Evolutionary conservation across 2,113 vertebrate genomes (phyloP).

Genomic region (Gadus chalcogrammus): DNA sequence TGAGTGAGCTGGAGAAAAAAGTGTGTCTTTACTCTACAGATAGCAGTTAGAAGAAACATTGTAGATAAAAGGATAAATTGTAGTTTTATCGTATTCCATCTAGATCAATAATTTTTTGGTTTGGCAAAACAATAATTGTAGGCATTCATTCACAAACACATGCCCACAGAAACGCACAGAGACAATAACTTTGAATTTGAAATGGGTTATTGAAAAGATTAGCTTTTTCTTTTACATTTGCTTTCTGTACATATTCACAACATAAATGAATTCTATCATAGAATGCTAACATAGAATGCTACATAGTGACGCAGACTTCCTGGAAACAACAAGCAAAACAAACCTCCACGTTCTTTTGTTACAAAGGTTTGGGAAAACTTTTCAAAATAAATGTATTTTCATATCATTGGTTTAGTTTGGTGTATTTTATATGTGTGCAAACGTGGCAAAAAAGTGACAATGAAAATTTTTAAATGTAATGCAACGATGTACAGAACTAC

Average conservation of each 20-base stretch:
- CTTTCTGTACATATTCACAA: conserved; percentile 50
- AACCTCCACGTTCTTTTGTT: conserved; percentile 36
- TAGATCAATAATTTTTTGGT: no score
- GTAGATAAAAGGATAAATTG: no score
- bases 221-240: conserved; percentile 61
- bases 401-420: not conserved
- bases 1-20: not conserved
- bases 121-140: no score
- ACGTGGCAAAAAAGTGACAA: no score
- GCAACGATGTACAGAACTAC: no score
- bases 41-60: no score
- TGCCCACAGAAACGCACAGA: not conserved
- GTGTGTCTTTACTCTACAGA: no score
- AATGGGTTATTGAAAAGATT: conserved; percentile 65
- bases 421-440: not conserved
- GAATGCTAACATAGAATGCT: conserved; percentile 57
- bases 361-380: conserved; percentile 44
- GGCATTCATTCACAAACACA: not conserved
- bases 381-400: conserved; percentile 39
- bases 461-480: no score
- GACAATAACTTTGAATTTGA: not conserved
- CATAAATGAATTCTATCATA: conserved; percentile 40
- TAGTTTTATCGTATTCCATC: no score
- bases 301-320: conserved; percentile 45
- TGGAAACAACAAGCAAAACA: conserved; percentile 14